phyloP scores from a whole-genome alignment of 2,113 vertebrate species.

The Nibea coibor region DNA sequence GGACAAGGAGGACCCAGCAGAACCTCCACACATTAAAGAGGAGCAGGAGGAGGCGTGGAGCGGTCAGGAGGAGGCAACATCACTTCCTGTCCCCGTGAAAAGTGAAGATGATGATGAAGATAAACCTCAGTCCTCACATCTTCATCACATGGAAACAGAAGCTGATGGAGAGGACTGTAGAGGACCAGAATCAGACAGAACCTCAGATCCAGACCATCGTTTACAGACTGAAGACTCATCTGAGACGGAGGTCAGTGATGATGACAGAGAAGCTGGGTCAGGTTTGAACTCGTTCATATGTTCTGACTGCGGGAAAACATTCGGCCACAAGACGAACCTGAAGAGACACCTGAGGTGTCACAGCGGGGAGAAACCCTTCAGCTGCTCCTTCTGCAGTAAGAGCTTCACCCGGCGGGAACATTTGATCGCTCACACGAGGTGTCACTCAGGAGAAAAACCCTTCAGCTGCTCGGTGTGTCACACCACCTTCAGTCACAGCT shows the following conservation, averaged over 20 bases:
- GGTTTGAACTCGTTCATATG: not conserved
- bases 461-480: slow-evolving; percentile 6
- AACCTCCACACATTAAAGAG: not conserved
- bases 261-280: not conserved
- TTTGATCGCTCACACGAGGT: not conserved
- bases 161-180: not conserved
- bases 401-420: slow-evolving; percentile 6
- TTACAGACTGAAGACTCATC: not conserved
- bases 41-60: not conserved
- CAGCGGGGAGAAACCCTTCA: slow-evolving; percentile 45
- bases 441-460: slow-evolving; percentile 18
- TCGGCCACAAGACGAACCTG: slow-evolving; percentile 2
- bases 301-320: not conserved
- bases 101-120: not conserved
- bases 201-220: not conserved
- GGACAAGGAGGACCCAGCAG: not conserved
- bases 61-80: not conserved
- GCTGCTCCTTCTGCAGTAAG: slow-evolving; percentile 9
- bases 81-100: not conserved
- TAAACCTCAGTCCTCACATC: not conserved
- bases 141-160: not conserved
- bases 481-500: not conserved
- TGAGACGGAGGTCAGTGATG: not conserved
- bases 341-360: slow-evolving; percentile 44
- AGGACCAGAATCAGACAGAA: not conserved